Base-by-base conservation (phyloP, 2,888 invertebrate species). In the Stenchaetothrips biformis region DNA sequence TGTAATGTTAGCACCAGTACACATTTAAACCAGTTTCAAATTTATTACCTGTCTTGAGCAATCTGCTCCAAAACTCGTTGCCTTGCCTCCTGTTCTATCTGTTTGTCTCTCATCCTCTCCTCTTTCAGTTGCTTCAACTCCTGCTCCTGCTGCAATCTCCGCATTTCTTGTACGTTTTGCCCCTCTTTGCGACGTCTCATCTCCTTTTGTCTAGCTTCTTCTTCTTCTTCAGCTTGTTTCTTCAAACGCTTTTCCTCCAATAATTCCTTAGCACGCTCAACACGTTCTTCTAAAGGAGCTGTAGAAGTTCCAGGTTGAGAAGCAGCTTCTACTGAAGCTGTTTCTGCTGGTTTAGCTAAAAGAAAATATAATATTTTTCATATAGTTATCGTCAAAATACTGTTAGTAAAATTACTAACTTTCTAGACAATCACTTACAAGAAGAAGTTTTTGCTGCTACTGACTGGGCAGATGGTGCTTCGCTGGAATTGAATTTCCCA, bases 21-120 rank as follows among this genome's bases (percentile, higher is more conserved):
- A 7, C 25, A 8, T 25, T 74, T 25, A 25, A 79, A 53, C 80
- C 74, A 49, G 74, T n/a, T 79, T 47, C 80, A 77, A 49, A 16
- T n/a, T 25, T 21, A 79, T 0, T 92, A 92, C 84, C 94, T 91
- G 87, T 97, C 97, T 85, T 93, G 93, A 0, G 93, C 95, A 82
- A 97, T 96, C 86, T 96, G 95, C 80, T 93, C 92, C 81, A 92
- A 87, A 25, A 97, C 92, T 80, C 93, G 90, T 83, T 96, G 93
- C 13, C 93, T 89, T 0, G 94, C 94, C 13, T 91, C 88, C 83
- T 92, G 90, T 83, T 94, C 93, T 83, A 93, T 94, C 83, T 92
- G 88, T 84, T 92, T 94, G 84, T 95, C 95, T 81, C 91, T 92
- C 84, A 92, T 91, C 78, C 94, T 89, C 82, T 94, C 93, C 82